A percentile compares a stretch with the other conserved stretches of the same genome.
phyloP scores from a whole-genome alignment of 2,888 invertebrate genomes.

The Timandra comae region DNA sequence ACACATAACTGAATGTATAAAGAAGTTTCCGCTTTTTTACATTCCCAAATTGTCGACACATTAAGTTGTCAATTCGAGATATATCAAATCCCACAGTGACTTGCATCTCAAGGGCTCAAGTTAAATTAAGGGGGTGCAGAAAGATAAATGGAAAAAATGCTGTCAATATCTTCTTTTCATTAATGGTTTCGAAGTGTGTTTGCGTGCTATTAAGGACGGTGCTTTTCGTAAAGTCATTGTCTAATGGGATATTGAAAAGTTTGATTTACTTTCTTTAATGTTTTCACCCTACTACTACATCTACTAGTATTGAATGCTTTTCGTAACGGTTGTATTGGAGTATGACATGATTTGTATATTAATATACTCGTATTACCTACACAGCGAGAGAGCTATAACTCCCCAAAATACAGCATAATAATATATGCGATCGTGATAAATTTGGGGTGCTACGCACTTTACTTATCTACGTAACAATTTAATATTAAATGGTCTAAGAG shows the following conservation, averaged over 20 bases:
- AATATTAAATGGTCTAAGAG: no score
- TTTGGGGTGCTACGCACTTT: no score
- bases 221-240: conserved; percentile 35
- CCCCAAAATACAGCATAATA: no score
- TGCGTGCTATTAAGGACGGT: conserved; percentile 43
- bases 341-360: no score
- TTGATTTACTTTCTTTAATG: conserved; percentile 19
- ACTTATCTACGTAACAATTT: no score
- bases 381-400: no score
- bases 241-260: conserved; percentile 33
- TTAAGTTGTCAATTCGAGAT: conserved; percentile 57
- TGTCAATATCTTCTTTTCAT: conserved; percentile 64
- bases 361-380: no score
- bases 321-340: no score
- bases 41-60: conserved; percentile 24
- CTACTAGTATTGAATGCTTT: no score
- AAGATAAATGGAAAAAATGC: conserved; percentile 58
- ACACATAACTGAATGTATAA: no score
- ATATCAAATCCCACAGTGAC: conserved; percentile 46
- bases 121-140: conserved; percentile 56
- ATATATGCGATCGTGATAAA: no score
- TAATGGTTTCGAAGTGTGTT: conserved; percentile 56
- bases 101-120: conserved; percentile 44
- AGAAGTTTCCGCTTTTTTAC: background rate
- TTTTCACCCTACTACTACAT: conserved; percentile 8